Evolutionary conservation across 2,797 vertebrate species (phyloP).

Genomic region (Sandelia bainsii): DNA sequence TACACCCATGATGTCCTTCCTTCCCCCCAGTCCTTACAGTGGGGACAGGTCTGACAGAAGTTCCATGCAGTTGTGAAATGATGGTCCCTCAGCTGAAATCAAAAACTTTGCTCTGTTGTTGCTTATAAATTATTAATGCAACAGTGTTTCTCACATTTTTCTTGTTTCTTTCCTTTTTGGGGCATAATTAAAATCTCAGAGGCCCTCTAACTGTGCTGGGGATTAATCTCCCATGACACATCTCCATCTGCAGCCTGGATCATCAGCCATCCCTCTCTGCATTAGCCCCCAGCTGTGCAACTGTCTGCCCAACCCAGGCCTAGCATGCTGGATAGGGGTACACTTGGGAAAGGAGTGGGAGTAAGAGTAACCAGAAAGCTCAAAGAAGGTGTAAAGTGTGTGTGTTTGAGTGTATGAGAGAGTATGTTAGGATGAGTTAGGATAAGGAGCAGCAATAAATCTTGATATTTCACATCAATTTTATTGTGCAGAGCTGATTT

Average conservation of each 20-base stretch:
- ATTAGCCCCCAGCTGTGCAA: constrained; percentile 79
- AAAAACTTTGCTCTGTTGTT: constrained; percentile 48
- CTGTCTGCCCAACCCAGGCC: constrained; percentile 62
- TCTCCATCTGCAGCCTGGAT: constrained; percentile 80
- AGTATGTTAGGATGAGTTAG: too few species aligned
- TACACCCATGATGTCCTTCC: constrained; percentile 15
- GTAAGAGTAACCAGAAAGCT: constrained; percentile 9
- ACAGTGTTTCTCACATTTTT: constrained; percentile 48
- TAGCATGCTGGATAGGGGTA: constrained; percentile 7
- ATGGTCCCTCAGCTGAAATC: constrained; percentile 25
- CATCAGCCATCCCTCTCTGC: constrained; percentile 69
- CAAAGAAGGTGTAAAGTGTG: neutral
- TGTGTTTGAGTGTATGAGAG: neutral
- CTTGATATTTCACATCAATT: constrained; percentile 70
- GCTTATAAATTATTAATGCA: constrained; percentile 72
- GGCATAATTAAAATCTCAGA: constrained; percentile 81
- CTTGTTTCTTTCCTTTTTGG: constrained; percentile 50
- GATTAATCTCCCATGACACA: constrained; percentile 87
- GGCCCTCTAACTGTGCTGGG: constrained; percentile 80
- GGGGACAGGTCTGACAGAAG: constrained; percentile 38
- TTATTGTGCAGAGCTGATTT: constrained; percentile 68
- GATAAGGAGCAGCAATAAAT: constrained; percentile 56
- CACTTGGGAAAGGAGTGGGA: constrained; percentile 42
- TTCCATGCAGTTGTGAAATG: constrained; percentile 30
- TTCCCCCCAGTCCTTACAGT: constrained; percentile 9